Conservation (phyloP, 2,888 invertebrate genomes). For the Miltochrista miniata region DNA sequence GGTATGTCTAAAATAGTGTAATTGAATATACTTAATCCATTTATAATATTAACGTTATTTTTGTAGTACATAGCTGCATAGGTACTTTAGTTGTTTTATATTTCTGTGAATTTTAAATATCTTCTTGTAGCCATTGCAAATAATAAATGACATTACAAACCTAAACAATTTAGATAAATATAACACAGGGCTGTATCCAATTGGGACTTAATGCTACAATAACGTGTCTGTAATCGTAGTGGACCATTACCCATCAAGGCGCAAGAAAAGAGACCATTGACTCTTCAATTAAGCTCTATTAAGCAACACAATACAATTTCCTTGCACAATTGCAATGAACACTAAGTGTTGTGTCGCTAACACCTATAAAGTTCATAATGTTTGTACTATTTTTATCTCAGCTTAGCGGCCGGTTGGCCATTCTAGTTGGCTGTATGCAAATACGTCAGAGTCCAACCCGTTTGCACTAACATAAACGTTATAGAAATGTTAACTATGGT, state of each 20-base stretch:
- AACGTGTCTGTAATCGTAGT: conserved; percentile 45
- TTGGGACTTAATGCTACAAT: conserved; percentile 24
- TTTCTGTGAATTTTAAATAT: too few species aligned
- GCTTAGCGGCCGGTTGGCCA: conserved; percentile 36
- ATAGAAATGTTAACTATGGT: conserved; percentile 41
- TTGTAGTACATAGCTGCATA: too few species aligned
- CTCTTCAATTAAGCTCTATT: conserved; percentile 60
- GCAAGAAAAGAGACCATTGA: conserved; percentile 55
- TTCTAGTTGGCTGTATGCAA: conserved; percentile 55
- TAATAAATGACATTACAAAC: too few species aligned
- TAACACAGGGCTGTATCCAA: too few species aligned
- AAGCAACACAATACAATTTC: conserved; percentile 49
- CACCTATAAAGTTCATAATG: conserved; percentile 34
- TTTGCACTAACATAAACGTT: conserved; percentile 42
- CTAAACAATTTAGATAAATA: too few species aligned
- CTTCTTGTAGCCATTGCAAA: too few species aligned
- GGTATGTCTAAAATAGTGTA: too few species aligned
- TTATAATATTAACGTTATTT: too few species aligned
- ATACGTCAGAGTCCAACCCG: conserved; percentile 62
- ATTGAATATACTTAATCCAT: too few species aligned
- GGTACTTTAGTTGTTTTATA: too few species aligned
- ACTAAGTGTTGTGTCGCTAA: conserved; percentile 36
- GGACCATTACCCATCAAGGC: conserved; percentile 32
- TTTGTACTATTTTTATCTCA: conserved; percentile 47
- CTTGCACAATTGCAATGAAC: conserved; percentile 45